Evolutionary conservation across 2,797 vertebrate genomes (phyloP).

Genomic region (Falco rusticolus): DNA sequence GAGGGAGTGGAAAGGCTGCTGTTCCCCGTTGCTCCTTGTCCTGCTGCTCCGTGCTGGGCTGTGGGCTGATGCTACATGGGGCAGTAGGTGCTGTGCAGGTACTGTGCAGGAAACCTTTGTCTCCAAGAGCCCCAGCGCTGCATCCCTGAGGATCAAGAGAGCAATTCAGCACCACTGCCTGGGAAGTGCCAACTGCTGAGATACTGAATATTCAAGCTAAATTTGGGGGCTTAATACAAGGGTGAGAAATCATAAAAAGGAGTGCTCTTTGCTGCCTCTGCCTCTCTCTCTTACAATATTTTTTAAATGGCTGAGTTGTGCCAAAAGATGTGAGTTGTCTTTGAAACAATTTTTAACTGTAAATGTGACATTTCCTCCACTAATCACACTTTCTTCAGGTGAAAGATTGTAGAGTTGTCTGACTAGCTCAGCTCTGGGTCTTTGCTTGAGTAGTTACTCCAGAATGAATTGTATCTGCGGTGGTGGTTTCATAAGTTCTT

Average conservation of each 20-base stretch:
- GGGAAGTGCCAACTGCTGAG: not conserved
- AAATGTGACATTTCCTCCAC: conserved; percentile 46
- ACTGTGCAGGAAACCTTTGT: not conserved
- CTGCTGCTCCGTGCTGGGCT: not conserved
- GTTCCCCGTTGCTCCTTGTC: not conserved
- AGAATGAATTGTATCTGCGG: not conserved
- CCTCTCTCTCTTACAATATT: not conserved
- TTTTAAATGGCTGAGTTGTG: conserved; percentile 1
- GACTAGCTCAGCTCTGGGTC: not conserved
- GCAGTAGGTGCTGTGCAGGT: not conserved
- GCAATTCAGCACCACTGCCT: not conserved
- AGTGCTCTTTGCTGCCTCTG: not conserved
- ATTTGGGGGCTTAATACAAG: not conserved
- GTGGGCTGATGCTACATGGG: not conserved
- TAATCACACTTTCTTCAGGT: conserved; percentile 29
- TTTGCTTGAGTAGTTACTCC: not conserved
- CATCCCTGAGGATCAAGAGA: not conserved
- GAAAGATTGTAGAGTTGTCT: conserved; percentile 25
- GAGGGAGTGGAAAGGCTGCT: not conserved
- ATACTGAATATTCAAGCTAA: not conserved
- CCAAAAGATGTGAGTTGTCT: conserved; percentile 12
- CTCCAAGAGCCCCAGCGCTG: not conserved
- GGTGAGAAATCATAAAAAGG: not conserved
- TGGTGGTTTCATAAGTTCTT: not conserved
- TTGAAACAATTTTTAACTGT: conserved; percentile 25